Evolutionary conservation across 2,888 invertebrate species (phyloP).

Genomic region (Cerastis rubricosa): DNA sequence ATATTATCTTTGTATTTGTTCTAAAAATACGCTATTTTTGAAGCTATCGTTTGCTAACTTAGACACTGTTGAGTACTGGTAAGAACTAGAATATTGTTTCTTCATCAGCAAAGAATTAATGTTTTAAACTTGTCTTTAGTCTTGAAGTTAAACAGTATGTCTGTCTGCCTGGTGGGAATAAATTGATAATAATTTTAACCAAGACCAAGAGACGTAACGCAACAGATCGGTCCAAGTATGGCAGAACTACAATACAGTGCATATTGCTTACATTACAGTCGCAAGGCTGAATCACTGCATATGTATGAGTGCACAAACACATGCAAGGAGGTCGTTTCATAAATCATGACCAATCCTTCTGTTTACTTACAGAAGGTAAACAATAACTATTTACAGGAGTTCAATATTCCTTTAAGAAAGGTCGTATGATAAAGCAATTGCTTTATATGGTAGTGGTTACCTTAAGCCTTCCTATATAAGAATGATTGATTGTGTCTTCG

Average conservation of each 20-base stretch:
- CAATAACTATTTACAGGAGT: constrained; percentile 54
- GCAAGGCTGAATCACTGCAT: constrained; percentile 63
- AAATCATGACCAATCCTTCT: constrained; percentile 50
- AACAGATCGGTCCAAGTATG: constrained; percentile 50
- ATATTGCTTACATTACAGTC: constrained; percentile 61
- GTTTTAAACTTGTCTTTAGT: neutral
- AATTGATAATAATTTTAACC: constrained; percentile 3
- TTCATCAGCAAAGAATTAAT: no score
- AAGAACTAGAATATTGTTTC: neutral
- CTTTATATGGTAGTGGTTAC: constrained; percentile 41
- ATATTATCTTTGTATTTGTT: no score
- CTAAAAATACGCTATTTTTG: neutral
- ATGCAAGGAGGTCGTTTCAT: constrained; percentile 61
- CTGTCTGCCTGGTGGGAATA: neutral
- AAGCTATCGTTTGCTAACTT: neutral
- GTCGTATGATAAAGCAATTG: constrained; percentile 36
- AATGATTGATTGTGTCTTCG: constrained; percentile 58
- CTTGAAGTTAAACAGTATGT: neutral
- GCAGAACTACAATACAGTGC: constrained; percentile 50
- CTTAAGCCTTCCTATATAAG: constrained; percentile 31
- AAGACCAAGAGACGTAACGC: constrained; percentile 31
- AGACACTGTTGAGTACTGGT: neutral
- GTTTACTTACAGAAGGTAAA: constrained; percentile 46
- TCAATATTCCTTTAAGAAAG: constrained; percentile 39
- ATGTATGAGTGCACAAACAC: constrained; percentile 59